Conservation (phyloP, 1,140 invertebrate genomes). For the Papilio polyxenes region DNA sequence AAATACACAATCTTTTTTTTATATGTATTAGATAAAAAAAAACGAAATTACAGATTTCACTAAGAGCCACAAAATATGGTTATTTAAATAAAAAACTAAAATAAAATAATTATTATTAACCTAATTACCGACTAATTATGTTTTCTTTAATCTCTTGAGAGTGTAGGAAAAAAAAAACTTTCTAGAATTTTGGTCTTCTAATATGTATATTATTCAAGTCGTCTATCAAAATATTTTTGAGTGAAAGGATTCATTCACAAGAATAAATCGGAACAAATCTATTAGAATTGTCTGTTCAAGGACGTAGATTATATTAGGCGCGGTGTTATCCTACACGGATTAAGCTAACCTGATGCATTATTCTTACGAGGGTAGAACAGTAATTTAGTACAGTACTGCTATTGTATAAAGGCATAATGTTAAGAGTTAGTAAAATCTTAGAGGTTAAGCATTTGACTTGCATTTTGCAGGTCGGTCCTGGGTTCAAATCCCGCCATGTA, state of each 20-base stretch:
- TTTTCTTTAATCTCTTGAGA: too few species aligned
- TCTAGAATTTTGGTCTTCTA: background rate
- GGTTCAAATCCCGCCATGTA: too few species aligned
- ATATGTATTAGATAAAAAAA: background rate
- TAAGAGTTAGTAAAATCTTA: too few species aligned
- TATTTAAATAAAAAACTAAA: too few species aligned
- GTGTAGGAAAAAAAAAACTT: too few species aligned
- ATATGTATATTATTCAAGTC: background rate
- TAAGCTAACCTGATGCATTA: background rate
- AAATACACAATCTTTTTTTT: background rate
- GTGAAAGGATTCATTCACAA: conserved; percentile 4
- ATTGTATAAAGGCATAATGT: background rate
- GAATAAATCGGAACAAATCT: conserved; percentile 26
- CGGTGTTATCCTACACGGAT: conserved; percentile 19
- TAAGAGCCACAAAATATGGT: too few species aligned
- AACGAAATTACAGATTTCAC: too few species aligned
- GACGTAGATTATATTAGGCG: conserved; percentile 9
- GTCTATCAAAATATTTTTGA: background rate
- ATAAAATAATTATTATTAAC: too few species aligned
- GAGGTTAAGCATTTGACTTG: too few species aligned
- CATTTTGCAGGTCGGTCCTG: too few species aligned
- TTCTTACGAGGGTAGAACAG: background rate
- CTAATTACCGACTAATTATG: too few species aligned
- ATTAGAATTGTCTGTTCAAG: background rate
- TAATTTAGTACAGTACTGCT: background rate